A percentile compares a stretch with the other conserved stretches of the same genome.
Conservation (phyloP, 1,140 invertebrate genomes). For the Drosophila ananassae region DNA sequence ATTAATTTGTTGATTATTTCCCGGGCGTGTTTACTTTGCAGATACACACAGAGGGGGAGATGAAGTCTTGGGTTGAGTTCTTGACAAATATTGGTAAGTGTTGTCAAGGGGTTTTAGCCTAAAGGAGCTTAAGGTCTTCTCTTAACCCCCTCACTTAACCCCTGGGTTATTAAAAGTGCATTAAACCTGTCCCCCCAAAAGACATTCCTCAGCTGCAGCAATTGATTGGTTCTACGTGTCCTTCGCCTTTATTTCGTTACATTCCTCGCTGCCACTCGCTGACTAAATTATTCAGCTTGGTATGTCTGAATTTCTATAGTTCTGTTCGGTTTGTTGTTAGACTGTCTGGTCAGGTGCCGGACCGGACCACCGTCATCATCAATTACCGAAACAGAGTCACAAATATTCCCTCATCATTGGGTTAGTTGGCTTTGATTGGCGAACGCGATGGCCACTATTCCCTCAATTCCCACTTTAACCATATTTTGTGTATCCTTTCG, state of each 20-base stretch:
- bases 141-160: background rate
- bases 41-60: background rate
- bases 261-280: slow-evolving; percentile 40
- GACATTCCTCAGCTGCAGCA: slow-evolving; percentile 53
- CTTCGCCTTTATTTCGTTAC: slow-evolving; percentile 34
- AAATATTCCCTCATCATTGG: slow-evolving; percentile 55
- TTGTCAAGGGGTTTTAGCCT: slow-evolving; percentile 25
- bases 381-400: slow-evolving; percentile 42
- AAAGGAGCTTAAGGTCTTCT: slow-evolving; percentile 1
- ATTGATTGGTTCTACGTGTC: slow-evolving; percentile 76
- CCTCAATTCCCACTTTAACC: slow-evolving; percentile 28
- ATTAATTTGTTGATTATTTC: slow-evolving; percentile 76
- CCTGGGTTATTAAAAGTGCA: slow-evolving; percentile 75
- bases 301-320: background rate
- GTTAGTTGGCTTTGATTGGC: slow-evolving; percentile 67
- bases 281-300: slow-evolving; percentile 71
- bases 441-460: slow-evolving; percentile 7
- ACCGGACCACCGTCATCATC: slow-evolving; percentile 19
- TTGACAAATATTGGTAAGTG: slow-evolving; percentile 56
- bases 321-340: slow-evolving; percentile 33
- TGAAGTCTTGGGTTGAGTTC: slow-evolving; percentile 26
- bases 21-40: slow-evolving; percentile 4
- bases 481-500: slow-evolving; percentile 72
- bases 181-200: slow-evolving; percentile 58
- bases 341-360: slow-evolving; percentile 48